Evolutionary conservation across 2,113 vertebrate species (phyloP).

Genomic region (Pseudopipra pipra): DNA sequence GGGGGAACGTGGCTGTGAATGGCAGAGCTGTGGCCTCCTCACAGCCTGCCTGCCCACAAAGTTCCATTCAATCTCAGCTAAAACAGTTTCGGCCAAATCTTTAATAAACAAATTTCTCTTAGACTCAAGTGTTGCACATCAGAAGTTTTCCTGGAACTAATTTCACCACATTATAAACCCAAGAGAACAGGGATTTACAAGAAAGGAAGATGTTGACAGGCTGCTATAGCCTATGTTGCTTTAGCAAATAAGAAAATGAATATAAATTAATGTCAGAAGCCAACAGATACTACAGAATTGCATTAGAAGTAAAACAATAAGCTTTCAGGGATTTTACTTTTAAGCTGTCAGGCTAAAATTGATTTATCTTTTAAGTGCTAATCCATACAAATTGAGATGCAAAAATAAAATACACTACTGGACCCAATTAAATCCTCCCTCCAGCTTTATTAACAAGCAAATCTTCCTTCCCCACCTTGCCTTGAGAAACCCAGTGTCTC

Average conservation of each 20-base stretch:
- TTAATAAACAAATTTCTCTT: neutral
- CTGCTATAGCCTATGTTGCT: neutral
- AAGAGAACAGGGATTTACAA: constrained; percentile 42
- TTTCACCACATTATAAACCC: constrained; percentile 23
- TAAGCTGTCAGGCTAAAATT: constrained; percentile 38
- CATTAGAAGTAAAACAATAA: constrained; percentile 51
- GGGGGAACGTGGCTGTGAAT: rapidly evolving
- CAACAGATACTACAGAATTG: constrained; percentile 42
- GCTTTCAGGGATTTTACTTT: constrained; percentile 60
- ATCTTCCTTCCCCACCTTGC: constrained; percentile 24
- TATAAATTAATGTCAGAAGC: constrained; percentile 54
- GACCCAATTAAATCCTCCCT: constrained; percentile 49
- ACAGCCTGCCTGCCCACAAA: neutral
- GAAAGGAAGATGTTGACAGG: constrained; percentile 23
- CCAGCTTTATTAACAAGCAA: constrained; percentile 22
- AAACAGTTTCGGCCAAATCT: neutral
- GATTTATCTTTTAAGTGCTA: constrained; percentile 57
- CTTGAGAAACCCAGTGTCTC: neutral
- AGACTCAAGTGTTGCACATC: neutral
- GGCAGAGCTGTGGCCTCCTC: neutral
- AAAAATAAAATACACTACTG: constrained; percentile 29
- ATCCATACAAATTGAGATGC: constrained; percentile 61
- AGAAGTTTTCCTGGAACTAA: constrained; percentile 36
- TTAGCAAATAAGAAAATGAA: constrained; percentile 51
- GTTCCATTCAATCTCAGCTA: neutral